phyloP scores from a whole-genome alignment of 2,888 invertebrate genomes.

The Sphaeridia pumilis region DNA sequence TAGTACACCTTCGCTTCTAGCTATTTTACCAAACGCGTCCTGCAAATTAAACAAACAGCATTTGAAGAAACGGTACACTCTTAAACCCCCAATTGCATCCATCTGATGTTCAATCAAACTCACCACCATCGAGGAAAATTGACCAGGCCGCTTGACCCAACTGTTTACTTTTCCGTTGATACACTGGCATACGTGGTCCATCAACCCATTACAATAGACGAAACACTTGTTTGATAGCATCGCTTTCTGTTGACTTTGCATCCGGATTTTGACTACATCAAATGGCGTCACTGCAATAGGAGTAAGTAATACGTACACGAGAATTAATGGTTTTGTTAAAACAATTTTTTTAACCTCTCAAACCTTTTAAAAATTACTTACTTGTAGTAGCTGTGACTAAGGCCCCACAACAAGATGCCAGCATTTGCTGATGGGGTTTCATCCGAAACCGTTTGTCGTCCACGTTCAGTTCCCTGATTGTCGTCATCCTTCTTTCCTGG shows the following conservation, averaged over 20 bases:
- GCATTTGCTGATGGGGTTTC: constrained; percentile 67
- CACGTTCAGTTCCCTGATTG: too few relatives aligned
- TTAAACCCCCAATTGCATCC: too few relatives aligned
- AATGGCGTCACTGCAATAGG: constrained; percentile 84
- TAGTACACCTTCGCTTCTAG: constrained; percentile 70
- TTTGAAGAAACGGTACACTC: too few relatives aligned
- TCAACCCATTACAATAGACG: constrained; percentile 92
- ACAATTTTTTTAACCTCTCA: too few relatives aligned
- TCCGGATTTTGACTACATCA: constrained; percentile 96
- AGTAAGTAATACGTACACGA: too few relatives aligned
- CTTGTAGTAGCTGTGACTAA: constrained; percentile 77
- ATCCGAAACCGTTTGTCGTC: constrained; percentile 68
- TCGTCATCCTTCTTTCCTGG: too few relatives aligned
- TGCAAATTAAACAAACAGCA: too few relatives aligned
- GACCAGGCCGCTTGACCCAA: constrained; percentile 52
- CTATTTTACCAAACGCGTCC: constrained; percentile 94
- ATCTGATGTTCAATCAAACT: too few relatives aligned
- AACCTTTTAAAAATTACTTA: too few relatives aligned
- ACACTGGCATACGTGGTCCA: constrained; percentile 94
- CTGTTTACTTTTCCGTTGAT: constrained; percentile 39
- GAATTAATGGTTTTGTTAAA: too few relatives aligned
- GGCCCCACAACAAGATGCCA: constrained; percentile 77
- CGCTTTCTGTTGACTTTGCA: constrained; percentile 87
- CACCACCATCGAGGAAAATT: constrained; percentile 57
- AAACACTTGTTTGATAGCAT: constrained; percentile 75